A percentile compares a stretch with the other conserved stretches of the same genome.
phyloP scores from a whole-genome alignment of 2,113 vertebrate species.

The Passer domesticus region DNA sequence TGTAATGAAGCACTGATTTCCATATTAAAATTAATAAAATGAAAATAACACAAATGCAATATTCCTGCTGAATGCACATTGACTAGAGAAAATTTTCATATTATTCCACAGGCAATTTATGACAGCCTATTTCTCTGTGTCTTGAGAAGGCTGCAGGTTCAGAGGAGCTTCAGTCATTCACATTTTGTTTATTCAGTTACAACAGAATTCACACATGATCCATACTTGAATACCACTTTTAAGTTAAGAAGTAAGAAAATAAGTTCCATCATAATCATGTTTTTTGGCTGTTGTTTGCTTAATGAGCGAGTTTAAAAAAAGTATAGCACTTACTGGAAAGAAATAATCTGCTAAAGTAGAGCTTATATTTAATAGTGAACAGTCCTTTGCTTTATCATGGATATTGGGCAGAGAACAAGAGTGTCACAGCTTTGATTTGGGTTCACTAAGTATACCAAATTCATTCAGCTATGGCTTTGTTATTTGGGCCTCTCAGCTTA shows the following conservation, averaged over 20 bases:
- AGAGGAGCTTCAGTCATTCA: background rate
- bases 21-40: conserved; percentile 67
- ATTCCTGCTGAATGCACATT: conserved; percentile 40
- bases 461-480: background rate
- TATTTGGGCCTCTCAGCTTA: background rate
- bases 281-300: background rate
- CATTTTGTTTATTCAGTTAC: background rate
- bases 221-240: background rate
- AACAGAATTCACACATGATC: background rate
- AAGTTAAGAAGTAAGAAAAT: background rate
- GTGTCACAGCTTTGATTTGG: background rate
- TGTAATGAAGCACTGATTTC: conserved; percentile 50
- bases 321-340: background rate
- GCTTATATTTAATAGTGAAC: background rate
- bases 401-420: background rate
- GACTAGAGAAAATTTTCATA: background rate
- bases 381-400: background rate
- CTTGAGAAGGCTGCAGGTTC: background rate
- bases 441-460: background rate
- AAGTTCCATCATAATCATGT: background rate
- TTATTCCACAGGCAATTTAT: conserved; percentile 14
- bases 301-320: background rate
- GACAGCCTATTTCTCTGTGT: background rate
- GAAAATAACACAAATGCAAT: conserved; percentile 28
- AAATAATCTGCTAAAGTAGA: background rate